Percentiles rank a stretch among this genome's conserved stretches.
Conservation (phyloP, 2,113 vertebrate genomes). For the Bos taurus region DNA sequence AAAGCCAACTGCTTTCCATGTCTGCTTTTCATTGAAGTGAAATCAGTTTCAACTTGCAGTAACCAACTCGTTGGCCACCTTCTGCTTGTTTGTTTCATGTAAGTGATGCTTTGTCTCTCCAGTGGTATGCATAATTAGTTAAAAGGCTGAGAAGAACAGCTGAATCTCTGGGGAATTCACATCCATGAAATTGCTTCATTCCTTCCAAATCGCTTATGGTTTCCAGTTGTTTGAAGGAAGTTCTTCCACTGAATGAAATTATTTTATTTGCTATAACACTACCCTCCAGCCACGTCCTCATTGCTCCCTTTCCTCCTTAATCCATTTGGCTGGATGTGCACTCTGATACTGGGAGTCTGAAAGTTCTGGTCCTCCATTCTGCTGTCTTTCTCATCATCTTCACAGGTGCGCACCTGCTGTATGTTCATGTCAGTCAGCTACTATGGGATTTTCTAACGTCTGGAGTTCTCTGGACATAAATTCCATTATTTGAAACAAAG, state of each 20-base stretch:
- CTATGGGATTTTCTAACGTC: neutral
- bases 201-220: neutral
- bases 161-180: constrained; percentile 31
- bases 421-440: neutral
- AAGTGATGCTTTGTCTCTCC: constrained; percentile 38
- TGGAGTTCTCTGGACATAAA: neutral
- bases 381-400: neutral
- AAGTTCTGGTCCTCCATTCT: neutral
- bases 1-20: constrained; percentile 29
- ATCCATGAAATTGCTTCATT: constrained; percentile 59
- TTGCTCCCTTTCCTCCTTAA: neutral
- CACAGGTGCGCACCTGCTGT: neutral
- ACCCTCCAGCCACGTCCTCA: accelerated
- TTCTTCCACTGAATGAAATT: constrained; percentile 6
- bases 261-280: neutral
- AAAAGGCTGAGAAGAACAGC: constrained; percentile 60
- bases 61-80: constrained; percentile 54
- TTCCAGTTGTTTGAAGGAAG: constrained; percentile 38
- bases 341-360: neutral
- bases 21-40: constrained; percentile 63
- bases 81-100: constrained; percentile 23
- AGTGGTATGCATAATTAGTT: constrained; percentile 70
- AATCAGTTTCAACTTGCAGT: constrained; percentile 62
- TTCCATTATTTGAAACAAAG: neutral
- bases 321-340: neutral